Base-by-base conservation (phyloP, 2,797 vertebrate genomes). In the Myiothlypis chrysogaster region DNA sequence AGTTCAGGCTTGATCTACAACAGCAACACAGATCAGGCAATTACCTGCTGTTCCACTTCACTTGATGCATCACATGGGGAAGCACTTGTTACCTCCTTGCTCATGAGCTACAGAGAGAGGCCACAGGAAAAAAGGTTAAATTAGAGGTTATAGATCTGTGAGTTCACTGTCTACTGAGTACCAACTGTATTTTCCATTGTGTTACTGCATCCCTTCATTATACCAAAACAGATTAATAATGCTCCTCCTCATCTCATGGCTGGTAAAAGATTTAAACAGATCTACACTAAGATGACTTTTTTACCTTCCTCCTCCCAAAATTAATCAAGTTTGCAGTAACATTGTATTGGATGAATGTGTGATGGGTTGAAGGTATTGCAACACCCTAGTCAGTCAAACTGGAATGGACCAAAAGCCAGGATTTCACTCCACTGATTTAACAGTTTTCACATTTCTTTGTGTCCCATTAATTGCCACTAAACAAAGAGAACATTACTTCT, bases 11-110 rank as follows among this genome's bases (percentile, higher is more conserved):
- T 72, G 32, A 87, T 50, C n/a, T 49, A 73, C 39, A 85, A 56
- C 1, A 73, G 39, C 37, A 78, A 70, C n/a, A 89, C n/a, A 12
- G 35, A 56, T 6, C 8, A 87, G 22, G 27, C 71, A 88, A 49
- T 97, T 96, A 99, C 99, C 99, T 99, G 99, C 37, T 98, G 98
- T 24, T 99, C 99, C 94, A 98, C 34, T 92, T 99, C 98, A 91
- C 98, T 98, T 21, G 98, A 89, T 44, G 97, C 75, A 89, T 99
- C 99, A 61, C 96, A 94, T 79, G 97, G 95, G 96, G 98, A 97
- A 39, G 97, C 97, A 93, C 92, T 95, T 5, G 97, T 32, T 41
- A 95, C 94, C 93, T 99, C 99, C 97, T 98, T 99, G 96, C 97
- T 99, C 98, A 99, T 99, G 70, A 99, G 98, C 99, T 99, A 96